These are phyloP conservation scores for Elachura formosa DNA, from an alignment of 2,113 vertebrate species.

Conservation along the genomic window DNA sequence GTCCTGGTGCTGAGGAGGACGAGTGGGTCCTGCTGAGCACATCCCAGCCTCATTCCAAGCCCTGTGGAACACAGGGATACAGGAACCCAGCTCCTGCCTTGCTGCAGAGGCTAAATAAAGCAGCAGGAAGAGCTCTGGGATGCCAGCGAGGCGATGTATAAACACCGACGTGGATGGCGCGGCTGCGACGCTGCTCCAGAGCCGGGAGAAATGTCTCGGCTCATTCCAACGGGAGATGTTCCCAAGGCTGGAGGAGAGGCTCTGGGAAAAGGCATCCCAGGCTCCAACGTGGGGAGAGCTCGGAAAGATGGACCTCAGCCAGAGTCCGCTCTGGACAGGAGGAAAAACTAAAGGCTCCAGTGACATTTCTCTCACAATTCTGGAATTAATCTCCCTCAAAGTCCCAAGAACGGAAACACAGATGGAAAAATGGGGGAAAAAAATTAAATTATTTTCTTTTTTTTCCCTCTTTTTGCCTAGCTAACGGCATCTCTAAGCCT, in stretches of 20 bases:
- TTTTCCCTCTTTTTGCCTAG: background rate
- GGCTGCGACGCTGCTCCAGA: background rate
- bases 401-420: background rate
- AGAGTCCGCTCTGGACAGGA: background rate
- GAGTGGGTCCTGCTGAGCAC: background rate
- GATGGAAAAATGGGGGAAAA: background rate
- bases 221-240: rapidly evolving
- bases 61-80: rapidly evolving
- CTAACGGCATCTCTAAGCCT: background rate
- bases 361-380: background rate
- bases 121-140: conserved; percentile 35
- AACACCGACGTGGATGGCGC: background rate
- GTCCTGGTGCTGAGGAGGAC: background rate
- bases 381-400: background rate
- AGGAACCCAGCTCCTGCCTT: background rate
- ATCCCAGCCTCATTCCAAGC: background rate
- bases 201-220: rapidly evolving
- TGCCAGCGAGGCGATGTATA: conserved; percentile 23
- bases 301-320: background rate
- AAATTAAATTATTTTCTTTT: background rate
- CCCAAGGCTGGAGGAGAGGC: rapidly evolving
- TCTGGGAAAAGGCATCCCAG: background rate
- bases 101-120: conserved; percentile 56
- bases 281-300: background rate
- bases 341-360: background rate